Conservation (phyloP, 2,888 invertebrate genomes). For the Eretmocerus hayati region DNA sequence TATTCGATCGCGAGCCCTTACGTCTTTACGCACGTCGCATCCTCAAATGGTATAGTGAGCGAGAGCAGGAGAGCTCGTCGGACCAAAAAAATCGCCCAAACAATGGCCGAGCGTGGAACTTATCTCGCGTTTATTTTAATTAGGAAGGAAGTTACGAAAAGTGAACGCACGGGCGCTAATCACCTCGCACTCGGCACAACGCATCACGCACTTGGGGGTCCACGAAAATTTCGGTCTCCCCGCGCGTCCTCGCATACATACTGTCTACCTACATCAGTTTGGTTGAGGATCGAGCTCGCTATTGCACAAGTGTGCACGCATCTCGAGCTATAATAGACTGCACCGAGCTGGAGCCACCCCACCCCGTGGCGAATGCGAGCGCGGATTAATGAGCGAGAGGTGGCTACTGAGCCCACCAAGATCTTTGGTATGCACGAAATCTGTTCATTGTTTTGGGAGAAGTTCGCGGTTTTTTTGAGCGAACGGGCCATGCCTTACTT, state of each 20-base stretch:
- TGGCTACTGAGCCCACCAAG: too few relatives aligned
- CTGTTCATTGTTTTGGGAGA: conserved; percentile 19
- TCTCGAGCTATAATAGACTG: too few relatives aligned
- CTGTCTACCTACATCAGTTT: neutral
- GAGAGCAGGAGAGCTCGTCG: too few relatives aligned
- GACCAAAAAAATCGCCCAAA: conserved; percentile 25
- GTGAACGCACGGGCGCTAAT: conserved; percentile 17
- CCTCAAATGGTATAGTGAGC: too few relatives aligned
- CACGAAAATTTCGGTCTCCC: conserved; percentile 22
- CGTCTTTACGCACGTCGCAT: too few relatives aligned
- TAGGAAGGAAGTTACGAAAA: conserved; percentile 43
- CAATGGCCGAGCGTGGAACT: conserved; percentile 35
- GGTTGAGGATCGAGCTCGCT: too few relatives aligned
- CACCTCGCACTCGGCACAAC: conserved; percentile 3
- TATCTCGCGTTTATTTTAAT: conserved; percentile 41
- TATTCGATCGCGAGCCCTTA: conserved; percentile 32
- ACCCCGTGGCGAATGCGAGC: too few relatives aligned
- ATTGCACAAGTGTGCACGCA: too few relatives aligned
- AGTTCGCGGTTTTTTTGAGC: conserved; percentile 10
- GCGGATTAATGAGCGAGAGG: conserved; percentile 15
- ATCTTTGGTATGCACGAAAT: conserved; percentile 20
- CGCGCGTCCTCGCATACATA: neutral
- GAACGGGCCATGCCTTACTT: too few relatives aligned
- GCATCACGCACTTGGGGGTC: conserved; percentile 9
- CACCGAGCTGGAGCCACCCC: too few relatives aligned